Evolutionary conservation across 2,113 vertebrate genomes (phyloP).

Genomic region (Blennius ocellaris): DNA sequence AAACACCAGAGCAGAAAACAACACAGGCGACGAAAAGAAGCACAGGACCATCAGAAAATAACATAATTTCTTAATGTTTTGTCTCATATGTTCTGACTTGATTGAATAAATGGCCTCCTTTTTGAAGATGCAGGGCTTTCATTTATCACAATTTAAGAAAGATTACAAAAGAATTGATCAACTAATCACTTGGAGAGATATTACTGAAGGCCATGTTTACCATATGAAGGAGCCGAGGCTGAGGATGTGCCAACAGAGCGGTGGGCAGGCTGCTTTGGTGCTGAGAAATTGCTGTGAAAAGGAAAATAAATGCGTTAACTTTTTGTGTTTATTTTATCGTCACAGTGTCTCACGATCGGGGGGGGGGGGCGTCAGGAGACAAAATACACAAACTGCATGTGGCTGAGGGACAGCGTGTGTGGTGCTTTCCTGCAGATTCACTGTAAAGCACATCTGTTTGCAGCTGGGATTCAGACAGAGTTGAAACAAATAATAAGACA

Average conservation of each 20-base stretch:
- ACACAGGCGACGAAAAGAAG: conserved; percentile 22
- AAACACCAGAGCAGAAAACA: conserved; percentile 26
- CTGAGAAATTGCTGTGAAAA: conserved; percentile 58
- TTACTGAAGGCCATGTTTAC: conserved; percentile 48
- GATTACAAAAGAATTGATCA: not conserved
- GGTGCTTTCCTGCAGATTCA: conserved; percentile 9
- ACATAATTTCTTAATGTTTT: conserved; percentile 52
- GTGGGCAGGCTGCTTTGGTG: conserved; percentile 57
- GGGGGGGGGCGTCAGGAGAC: not conserved
- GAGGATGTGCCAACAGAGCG: conserved; percentile 38
- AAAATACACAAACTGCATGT: not conserved
- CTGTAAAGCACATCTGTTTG: conserved; percentile 35
- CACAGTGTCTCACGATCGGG: conserved; percentile 7
- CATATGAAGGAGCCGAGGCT: conserved; percentile 59
- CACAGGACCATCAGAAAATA: conserved; percentile 41
- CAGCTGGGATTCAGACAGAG: conserved; percentile 28
- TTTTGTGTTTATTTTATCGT: conserved; percentile 7
- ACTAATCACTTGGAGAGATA: not conserved
- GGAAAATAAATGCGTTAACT: not conserved
- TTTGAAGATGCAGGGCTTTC: not conserved
- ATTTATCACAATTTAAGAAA: not conserved
- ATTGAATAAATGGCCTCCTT: conserved; percentile 21
- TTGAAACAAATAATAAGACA: conserved; percentile 32
- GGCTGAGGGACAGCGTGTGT: not conserved
- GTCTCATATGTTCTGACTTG: conserved; percentile 32